phyloP scores from a whole-genome alignment of 2,113 vertebrate species.

The Mustela lutreola region DNA sequence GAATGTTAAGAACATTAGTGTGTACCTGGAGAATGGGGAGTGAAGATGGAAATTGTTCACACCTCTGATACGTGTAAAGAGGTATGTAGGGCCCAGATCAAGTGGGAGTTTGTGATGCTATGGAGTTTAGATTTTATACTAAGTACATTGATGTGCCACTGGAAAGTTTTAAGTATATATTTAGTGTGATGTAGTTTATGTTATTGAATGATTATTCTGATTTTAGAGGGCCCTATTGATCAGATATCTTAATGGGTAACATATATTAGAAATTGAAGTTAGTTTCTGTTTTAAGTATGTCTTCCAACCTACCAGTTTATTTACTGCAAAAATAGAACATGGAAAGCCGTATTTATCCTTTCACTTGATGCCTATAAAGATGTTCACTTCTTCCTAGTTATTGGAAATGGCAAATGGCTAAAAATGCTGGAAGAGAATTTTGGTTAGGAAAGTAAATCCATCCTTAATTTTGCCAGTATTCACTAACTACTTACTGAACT shows the following conservation, averaged over 20 bases:
- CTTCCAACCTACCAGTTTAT: background rate
- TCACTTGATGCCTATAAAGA: background rate
- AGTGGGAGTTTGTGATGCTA: background rate
- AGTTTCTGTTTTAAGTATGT: background rate
- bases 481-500: background rate
- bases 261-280: conserved; percentile 18
- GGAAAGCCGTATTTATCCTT: background rate
- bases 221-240: background rate
- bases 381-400: background rate
- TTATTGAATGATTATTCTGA: background rate
- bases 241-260: background rate
- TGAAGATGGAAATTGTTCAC: background rate
- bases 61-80: background rate
- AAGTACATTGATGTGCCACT: background rate
- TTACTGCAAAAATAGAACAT: background rate
- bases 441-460: background rate
- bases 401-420: background rate
- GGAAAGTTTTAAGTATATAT: background rate
- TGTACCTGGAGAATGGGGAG: background rate
- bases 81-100: background rate
- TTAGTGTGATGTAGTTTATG: background rate
- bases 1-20: background rate
- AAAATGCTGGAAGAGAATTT: background rate
- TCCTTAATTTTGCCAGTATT: background rate
- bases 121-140: background rate